Base-by-base conservation (phyloP, 2,888 invertebrate genomes). In the Agrotis clavis region DNA sequence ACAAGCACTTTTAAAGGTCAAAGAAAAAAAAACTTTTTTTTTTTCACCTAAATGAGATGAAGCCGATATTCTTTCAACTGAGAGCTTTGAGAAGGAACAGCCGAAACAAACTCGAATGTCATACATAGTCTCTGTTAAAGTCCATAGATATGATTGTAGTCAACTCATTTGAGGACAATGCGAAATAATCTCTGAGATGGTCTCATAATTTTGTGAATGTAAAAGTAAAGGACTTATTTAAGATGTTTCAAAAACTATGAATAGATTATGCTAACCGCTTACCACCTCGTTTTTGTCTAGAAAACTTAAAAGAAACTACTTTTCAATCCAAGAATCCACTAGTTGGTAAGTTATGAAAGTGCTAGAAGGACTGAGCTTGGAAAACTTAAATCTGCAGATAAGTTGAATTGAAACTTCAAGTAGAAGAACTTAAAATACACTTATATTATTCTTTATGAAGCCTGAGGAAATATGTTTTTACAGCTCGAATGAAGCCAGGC, bases 331-430 rank as follows among this genome's bases (percentile, higher is more conserved):
- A 60, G 60, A 74, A 74, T 60, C 18, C 25, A 50, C 30, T 19
- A 60, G 21, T 50, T 47, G n/a, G 35, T 54, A 74, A 79, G 14
- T 60, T 79, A 76, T 73, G 19, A 54, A 73, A 60, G 48, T 45
- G 14, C 11, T 9, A 54, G 51, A 78, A 48, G 45, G 45, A 64
- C 53, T 64, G 9, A 73, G 59, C 18, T 60, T 21, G 16, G 59
- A 21, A 54, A 79, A 76, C 60, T 79, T 59, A 62, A 79, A 50
- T 50, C 54, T 53, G 18, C 79, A 48, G 57, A 79, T 63, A 56
- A 78, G 47, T 71, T 78, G 16, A 18, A 18, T 45, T 45, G 11
- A 30, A 78, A 61, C 56, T 61, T 77, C n/a, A 57, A 61, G 18
- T 30, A 16, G 47, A 18, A 1, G 13, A 64, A 56, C 56, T 74